Evolutionary conservation across 2,113 vertebrate species (phyloP), one percentile per base, ranked within the genome.

Genomic region (Thamnaconus septentrionalis): DNA sequence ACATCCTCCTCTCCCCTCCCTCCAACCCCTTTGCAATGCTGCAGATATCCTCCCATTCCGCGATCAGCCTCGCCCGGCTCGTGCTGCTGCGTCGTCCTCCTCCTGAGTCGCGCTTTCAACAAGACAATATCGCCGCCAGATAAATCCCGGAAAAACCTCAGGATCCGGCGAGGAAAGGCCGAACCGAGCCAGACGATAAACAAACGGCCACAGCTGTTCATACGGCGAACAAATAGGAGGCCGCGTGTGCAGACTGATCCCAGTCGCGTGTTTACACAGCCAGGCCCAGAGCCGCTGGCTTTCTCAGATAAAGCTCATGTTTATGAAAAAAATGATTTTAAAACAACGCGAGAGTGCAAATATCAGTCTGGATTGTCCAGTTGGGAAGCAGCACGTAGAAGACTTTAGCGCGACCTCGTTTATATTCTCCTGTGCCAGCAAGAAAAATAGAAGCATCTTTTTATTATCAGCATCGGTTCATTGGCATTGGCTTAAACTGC

Each of bases 181-280:
- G 60, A 54, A 64, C 8, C 6, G 64, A 69, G 73, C 11, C 1
- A 70, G 66, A 75, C 65, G 64, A 69, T 66, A 66, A 56, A 9
- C 56, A 75, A 73, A 62, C 61, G 62, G 44, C 11, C 11, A 3
- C 42, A 6, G 7, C 63, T 69, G 64, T 59, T 78, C 0, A 12
- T 6, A 58, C 50, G 39, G 70, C 66, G 68, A 78, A 76, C 44
- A 77, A 60, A 69, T 6, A 60, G n/a, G 4, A 31, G 54, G 8
- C 53, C 72, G 74, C 64, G 57, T 4, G 4, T 59, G 46, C 50
- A 53, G n/a, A 69, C 73, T 69, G 69, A 81, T 81, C 48, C 62
- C 5, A 56, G 9, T 59, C 45, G 8, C n/a, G 45, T 63, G 52
- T 31, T 31, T 31, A 31, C 18, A 31, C 18, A 31, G n/a, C 43